Evolutionary conservation across 23 tunicate species (phyloP).

Genomic region (Clavelina lepadiformis): DNA sequence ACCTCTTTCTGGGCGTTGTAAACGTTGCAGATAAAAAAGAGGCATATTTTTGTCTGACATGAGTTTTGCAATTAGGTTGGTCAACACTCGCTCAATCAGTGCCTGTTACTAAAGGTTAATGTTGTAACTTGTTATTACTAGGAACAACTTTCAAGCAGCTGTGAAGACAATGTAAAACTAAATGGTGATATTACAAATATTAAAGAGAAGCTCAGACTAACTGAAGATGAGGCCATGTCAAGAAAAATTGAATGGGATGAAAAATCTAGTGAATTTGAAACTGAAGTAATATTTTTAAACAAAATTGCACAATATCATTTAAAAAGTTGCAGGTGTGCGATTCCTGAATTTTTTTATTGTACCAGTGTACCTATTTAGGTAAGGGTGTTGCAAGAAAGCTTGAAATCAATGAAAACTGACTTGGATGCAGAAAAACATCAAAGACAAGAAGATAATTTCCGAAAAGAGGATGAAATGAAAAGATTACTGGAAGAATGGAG

Average conservation of each 20-base stretch:
- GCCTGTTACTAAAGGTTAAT: no score
- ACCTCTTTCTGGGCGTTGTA: no score
- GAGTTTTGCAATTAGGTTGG: no score
- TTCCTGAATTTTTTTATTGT: neutral
- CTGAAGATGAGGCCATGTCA: neutral
- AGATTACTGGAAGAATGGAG: neutral
- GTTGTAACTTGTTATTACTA: no score
- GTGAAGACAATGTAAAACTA: no score
- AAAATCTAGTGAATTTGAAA: no score
- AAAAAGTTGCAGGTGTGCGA: neutral
- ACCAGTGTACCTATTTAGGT: neutral
- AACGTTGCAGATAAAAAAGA: no score
- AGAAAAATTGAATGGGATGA: neutral
- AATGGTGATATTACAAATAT: no score
- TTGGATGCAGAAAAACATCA: neutral
- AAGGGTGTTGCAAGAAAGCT: neutral
- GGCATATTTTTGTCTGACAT: no score
- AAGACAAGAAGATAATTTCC: neutral
- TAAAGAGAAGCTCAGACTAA: neutral
- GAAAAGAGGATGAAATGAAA: constrained; percentile 2
- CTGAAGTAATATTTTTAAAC: no score
- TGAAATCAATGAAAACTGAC: constrained; percentile 8
- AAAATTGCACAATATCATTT: neutral
- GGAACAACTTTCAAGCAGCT: no score
- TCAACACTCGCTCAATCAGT: no score